phyloP scores from a whole-genome alignment of 2,113 vertebrate genomes.

The Polypterus senegalus region DNA sequence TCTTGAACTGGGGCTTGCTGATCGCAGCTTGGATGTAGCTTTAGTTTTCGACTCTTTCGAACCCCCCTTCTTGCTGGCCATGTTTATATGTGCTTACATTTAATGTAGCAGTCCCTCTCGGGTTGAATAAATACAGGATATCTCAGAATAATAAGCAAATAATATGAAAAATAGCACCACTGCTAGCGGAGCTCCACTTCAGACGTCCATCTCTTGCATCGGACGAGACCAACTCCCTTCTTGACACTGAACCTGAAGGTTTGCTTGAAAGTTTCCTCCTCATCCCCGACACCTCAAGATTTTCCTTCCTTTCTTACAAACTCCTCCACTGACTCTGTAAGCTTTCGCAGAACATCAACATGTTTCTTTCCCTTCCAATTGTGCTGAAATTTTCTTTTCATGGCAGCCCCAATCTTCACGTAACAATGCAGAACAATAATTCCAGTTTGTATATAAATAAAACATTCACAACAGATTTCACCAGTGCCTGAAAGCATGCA shows the following conservation, averaged over 20 bases:
- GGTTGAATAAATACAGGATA: no score
- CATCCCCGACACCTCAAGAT: neutral
- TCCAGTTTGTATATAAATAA: neutral
- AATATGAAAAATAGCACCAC: no score
- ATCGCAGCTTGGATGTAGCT: no score
- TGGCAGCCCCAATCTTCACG: neutral
- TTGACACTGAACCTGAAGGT: slow-evolving; percentile 20
- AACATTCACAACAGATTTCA: neutral
- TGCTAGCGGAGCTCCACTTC: no score
- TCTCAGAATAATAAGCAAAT: no score
- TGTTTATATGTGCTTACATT: no score
- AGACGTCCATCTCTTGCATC: no score
- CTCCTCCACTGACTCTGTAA: slow-evolving; percentile 43
- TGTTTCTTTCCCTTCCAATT: slow-evolving; percentile 29
- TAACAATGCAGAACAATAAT: neutral
- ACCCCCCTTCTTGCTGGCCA: no score
- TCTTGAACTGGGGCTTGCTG: no score
- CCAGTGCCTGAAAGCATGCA: neutral
- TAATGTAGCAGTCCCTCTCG: no score
- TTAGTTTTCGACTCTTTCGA: no score
- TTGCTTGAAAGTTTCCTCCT: slow-evolving; percentile 7
- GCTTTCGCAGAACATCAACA: slow-evolving; percentile 38
- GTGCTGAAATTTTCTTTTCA: slow-evolving; percentile 24
- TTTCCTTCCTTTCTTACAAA: slow-evolving; percentile 41
- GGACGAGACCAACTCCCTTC: no score